phyloP scores from a whole-genome alignment of 1,140 invertebrate species.

The Adoxophyes honmai region DNA sequence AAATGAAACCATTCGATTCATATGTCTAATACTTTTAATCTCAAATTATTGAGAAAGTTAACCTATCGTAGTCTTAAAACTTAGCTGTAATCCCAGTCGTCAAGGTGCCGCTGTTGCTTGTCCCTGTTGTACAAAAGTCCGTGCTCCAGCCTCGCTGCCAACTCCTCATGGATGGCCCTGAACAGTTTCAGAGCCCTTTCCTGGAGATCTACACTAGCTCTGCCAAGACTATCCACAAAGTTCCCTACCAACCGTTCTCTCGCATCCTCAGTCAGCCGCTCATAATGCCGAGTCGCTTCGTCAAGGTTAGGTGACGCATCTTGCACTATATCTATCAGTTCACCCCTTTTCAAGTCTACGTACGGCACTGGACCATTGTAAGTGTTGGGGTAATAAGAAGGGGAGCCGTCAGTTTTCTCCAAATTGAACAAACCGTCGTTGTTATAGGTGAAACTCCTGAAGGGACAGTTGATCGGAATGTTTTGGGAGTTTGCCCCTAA shows the following conservation, averaged over 20 bases:
- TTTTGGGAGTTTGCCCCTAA: not conserved
- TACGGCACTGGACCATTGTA: not conserved
- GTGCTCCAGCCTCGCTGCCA: slow-evolving; percentile 79
- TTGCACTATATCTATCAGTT: not conserved
- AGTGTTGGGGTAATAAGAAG: not conserved
- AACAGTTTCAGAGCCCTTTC: slow-evolving; percentile 85
- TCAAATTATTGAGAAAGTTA: too few relatives aligned
- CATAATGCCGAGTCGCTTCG: not conserved
- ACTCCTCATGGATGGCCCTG: slow-evolving; percentile 78
- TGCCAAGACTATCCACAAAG: slow-evolving; percentile 83
- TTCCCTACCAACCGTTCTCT: slow-evolving; percentile 85
- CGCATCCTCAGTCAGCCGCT: slow-evolving; percentile 81
- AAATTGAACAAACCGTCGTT: not conserved
- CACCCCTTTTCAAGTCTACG: not conserved
- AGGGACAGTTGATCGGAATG: not conserved
- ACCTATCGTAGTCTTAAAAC: too few relatives aligned
- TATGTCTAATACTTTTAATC: too few relatives aligned
- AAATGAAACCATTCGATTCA: too few relatives aligned
- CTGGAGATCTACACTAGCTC: slow-evolving; percentile 87
- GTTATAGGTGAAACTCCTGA: not conserved
- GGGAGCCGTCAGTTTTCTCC: not conserved
- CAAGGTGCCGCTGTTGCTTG: too few relatives aligned
- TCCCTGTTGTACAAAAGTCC: slow-evolving; percentile 45
- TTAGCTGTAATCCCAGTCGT: too few relatives aligned
- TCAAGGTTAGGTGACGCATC: not conserved